phyloP scores from a whole-genome alignment of 2,888 invertebrate genomes.

The Mellilla xanthometata region DNA sequence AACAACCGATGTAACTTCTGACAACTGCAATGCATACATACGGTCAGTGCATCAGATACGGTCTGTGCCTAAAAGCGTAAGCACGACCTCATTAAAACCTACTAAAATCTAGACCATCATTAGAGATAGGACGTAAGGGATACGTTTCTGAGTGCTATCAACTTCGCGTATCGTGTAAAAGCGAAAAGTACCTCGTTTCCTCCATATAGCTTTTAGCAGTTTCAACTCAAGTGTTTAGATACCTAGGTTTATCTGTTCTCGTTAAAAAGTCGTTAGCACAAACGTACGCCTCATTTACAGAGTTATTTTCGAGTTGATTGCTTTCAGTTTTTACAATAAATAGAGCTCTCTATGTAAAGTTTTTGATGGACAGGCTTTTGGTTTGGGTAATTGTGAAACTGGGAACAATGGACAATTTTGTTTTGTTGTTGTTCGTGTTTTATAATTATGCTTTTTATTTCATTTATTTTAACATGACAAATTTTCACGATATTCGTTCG shows the following conservation, averaged over 20 bases:
- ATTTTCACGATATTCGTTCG: too few species aligned
- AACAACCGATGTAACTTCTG: too few species aligned
- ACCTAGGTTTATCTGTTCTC: constrained; percentile 24
- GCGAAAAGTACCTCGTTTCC: constrained; percentile 10
- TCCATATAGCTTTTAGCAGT: constrained; percentile 14
- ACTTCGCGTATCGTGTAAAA: constrained; percentile 3
- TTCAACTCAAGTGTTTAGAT: constrained; percentile 10
- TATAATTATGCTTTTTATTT: too few species aligned
- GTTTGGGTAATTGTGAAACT: too few species aligned
- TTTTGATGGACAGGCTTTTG: too few species aligned
- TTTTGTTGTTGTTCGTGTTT: too few species aligned
- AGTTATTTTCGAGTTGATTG: constrained; percentile 17
- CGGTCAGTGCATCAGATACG: not conserved
- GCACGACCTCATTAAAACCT: not conserved
- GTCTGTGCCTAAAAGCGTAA: not conserved
- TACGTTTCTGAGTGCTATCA: constrained; percentile 6
- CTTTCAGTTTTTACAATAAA: constrained; percentile 2
- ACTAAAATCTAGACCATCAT: constrained; percentile 1
- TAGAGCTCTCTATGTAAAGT: too few species aligned
- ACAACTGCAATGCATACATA: too few species aligned
- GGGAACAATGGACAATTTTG: too few species aligned
- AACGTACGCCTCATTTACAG: constrained; percentile 14
- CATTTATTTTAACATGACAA: too few species aligned
- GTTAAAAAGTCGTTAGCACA: constrained; percentile 28
- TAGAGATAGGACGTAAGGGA: not conserved